Conservation (phyloP, 2,797 vertebrate species). For the Crenuchus spilurus region DNA sequence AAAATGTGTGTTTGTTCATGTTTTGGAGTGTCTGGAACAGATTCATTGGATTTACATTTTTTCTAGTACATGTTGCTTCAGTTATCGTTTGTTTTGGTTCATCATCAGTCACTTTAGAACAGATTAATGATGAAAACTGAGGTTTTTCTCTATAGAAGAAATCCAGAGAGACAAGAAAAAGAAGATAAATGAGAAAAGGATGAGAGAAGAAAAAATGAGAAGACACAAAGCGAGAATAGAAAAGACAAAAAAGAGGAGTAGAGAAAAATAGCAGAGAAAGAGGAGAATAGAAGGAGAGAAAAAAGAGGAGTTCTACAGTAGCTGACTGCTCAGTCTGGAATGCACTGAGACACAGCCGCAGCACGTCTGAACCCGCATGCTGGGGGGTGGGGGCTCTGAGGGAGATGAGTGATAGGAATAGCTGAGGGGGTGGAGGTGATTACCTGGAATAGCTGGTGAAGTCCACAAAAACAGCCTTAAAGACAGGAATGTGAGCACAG, state of each 20-base stretch:
- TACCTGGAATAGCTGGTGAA: background rate
- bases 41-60: no score
- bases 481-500: slow-evolving; percentile 6
- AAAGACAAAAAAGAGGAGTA: background rate
- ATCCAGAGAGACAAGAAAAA: background rate
- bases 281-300: background rate
- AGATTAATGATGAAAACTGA: background rate
- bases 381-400: background rate
- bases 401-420: background rate
- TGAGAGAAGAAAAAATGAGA: background rate
- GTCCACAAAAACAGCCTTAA: background rate
- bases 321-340: background rate
- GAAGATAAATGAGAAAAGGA: background rate
- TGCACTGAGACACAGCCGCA: background rate
- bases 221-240: slow-evolving; percentile 38
- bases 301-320: background rate
- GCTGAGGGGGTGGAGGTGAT: background rate
- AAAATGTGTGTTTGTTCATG: no score
- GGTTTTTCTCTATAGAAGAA: no score
- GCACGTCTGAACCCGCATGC: background rate
- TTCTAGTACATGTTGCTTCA: no score
- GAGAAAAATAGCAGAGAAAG: background rate
- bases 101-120: no score
- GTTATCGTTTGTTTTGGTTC: no score
- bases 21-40: no score